A percentile compares a stretch with the other conserved stretches of the same genome.
Evolutionary conservation across 2,888 invertebrate species (phyloP).

Genomic region (Litoditis marina): DNA sequence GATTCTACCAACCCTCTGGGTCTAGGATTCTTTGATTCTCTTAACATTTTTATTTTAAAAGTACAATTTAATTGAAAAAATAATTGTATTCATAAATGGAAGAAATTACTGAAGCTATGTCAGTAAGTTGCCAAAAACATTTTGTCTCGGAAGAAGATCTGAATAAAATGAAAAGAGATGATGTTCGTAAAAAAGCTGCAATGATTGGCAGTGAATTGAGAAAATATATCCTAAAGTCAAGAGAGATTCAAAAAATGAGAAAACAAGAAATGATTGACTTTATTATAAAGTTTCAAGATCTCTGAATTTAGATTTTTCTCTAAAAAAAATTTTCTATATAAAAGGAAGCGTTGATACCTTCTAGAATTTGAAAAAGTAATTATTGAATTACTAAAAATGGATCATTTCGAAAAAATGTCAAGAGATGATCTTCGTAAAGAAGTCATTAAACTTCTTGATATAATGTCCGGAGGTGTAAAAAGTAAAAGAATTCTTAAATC

Average conservation of each 20-base stretch:
- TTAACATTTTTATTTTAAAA: conserved; percentile 8
- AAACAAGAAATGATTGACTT: conserved; percentile 32
- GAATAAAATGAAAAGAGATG: conserved; percentile 28
- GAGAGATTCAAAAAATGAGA: conserved; percentile 23
- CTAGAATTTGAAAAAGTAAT: conserved; percentile 27
- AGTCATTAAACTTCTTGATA: conserved; percentile 12
- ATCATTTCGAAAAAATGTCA: conserved; percentile 21
- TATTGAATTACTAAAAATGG: conserved; percentile 16
- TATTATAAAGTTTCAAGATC: conserved; percentile 18
- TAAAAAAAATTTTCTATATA: conserved; percentile 19
- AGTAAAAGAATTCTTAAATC: conserved; percentile 5
- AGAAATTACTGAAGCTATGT: conserved; percentile 20
- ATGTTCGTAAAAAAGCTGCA: conserved; percentile 24
- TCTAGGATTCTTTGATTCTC: conserved; percentile 2
- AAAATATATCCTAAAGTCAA: conserved; percentile 18
- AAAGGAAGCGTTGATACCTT: conserved; percentile 12
- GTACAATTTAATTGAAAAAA: conserved; percentile 13
- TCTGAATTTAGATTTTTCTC: conserved; percentile 8
- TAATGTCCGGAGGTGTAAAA: neutral
- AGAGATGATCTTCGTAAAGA: conserved; percentile 21
- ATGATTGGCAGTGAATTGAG: conserved; percentile 25
- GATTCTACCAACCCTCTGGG: conserved; percentile 8
- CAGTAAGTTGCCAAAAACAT: conserved; percentile 10
- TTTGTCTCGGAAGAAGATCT: conserved; percentile 21
- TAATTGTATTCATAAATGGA: conserved; percentile 21